Conservation (phyloP, 2,797 vertebrate species). For the Peromyscus eremicus region DNA sequence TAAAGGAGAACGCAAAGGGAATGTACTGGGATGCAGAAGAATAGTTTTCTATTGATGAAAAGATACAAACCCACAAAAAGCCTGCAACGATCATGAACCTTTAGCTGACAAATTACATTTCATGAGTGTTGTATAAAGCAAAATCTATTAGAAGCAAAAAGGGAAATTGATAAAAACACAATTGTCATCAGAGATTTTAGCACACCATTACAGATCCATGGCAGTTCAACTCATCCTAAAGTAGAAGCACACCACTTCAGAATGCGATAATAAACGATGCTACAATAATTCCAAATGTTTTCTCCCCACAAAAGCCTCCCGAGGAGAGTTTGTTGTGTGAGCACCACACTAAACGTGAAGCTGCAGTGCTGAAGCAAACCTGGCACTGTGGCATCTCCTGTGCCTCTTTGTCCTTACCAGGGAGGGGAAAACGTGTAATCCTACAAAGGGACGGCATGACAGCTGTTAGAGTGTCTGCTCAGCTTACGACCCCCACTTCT, state of each 20-base stretch:
- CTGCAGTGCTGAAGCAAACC: background rate
- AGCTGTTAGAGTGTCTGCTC: background rate
- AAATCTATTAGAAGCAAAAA: slow-evolving; percentile 65
- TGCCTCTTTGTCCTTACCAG: background rate
- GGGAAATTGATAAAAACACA: slow-evolving; percentile 66
- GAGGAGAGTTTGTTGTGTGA: background rate
- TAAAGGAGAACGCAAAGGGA: background rate
- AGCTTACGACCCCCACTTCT: background rate
- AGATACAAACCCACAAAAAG: slow-evolving; percentile 56
- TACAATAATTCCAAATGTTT: background rate
- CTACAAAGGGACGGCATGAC: background rate
- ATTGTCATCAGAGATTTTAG: slow-evolving; percentile 51
- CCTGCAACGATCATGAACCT: slow-evolving; percentile 36
- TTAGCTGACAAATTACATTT: slow-evolving; percentile 62
- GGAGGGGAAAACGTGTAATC: background rate
- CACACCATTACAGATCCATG: background rate
- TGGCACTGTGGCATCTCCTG: fast-evolving
- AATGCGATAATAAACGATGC: slow-evolving; percentile 15
- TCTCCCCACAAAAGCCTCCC: background rate
- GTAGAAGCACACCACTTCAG: background rate
- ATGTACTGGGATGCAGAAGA: background rate
- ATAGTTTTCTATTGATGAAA: slow-evolving; percentile 58
- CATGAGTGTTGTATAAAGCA: slow-evolving; percentile 63
- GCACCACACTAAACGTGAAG: background rate
- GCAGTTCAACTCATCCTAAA: slow-evolving; percentile 38